Base-by-base conservation (phyloP, 2,888 invertebrate species). In the Ichneumon xanthorius region DNA sequence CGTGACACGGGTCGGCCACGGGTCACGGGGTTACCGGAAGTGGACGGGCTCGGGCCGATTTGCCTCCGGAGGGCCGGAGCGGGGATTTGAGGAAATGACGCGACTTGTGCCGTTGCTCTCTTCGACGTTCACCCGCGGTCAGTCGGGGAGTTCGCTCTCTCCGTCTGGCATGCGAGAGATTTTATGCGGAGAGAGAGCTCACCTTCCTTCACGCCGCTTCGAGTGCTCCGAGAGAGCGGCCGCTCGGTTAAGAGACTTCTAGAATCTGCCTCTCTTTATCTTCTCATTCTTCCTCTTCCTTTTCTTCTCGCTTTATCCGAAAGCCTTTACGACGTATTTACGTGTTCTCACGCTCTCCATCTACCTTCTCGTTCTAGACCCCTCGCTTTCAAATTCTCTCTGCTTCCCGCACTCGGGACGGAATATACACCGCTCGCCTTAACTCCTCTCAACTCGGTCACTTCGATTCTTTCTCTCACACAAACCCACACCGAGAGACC, bases 261-360 rank as follows among this genome's bases (percentile, higher is more conserved):
- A 48, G 37, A 33, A 33, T 65, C 70, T 4, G 1, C 11, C 68
- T 40, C 68, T 68, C 68, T 22, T 22, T 45, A 22, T 45, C 45
- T 30, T 53, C 53, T 81, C 37, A 33, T 81, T 76, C 76, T 71
- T 72, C 76, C 26, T 63, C 73, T 9, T 50, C 33, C 55, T 71
- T 22, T 26, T 76, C 45, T 16, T 72, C 50, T 76, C 65, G 22
- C 63, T 71, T 65, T 40, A 65, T 73, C 65, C 33, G 58, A 85
- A 79, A 85, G 83, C 61, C 83, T 86, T 87, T 88, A 88, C 86
- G 85, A 87, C 26, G 16, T 30, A 87, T 89, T 90, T 89, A 89
- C 88, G 88, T 89, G 91, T 92, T 92, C 92, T 92, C 92, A 91
- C 92, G 92, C 91, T 92, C 91, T 90, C 90, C 90, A 89, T 88